A percentile compares a stretch with the other conserved stretches of the same genome.
Evolutionary conservation across 2,113 vertebrate genomes (phyloP).

Genomic region (Passer montanus): DNA sequence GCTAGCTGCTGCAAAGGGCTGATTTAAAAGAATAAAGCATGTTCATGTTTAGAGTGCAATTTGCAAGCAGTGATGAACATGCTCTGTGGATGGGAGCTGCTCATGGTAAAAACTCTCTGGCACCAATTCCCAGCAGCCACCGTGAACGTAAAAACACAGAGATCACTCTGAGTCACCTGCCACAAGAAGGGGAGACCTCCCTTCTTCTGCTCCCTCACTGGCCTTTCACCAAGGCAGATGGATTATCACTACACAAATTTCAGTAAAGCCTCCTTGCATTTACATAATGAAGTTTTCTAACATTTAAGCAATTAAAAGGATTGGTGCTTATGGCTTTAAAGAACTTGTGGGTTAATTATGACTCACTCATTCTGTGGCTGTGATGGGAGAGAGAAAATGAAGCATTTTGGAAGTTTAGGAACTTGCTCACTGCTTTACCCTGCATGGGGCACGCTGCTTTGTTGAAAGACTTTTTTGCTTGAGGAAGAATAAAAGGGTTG

Average conservation of each 20-base stretch:
- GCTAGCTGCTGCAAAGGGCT: neutral
- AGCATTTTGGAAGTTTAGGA: neutral
- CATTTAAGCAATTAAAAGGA: constrained; percentile 28
- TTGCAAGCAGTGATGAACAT: neutral
- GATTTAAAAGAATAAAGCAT: constrained; percentile 6
- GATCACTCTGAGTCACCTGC: neutral
- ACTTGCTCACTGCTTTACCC: neutral
- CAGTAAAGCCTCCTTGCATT: neutral
- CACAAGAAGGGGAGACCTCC: neutral
- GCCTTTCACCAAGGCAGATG: constrained; percentile 46
- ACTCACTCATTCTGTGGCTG: neutral
- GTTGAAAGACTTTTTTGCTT: neutral
- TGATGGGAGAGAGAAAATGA: neutral
- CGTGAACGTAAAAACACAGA: neutral
- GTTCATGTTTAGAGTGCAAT: neutral
- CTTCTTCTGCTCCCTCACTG: neutral
- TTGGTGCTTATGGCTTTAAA: constrained; percentile 20
- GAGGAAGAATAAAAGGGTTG: neutral
- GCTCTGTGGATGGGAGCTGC: neutral
- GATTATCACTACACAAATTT: constrained; percentile 29
- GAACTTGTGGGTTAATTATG: constrained; percentile 46
- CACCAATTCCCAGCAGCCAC: neutral
- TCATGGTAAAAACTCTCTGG: neutral
- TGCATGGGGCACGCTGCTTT: neutral
- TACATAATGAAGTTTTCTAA: constrained; percentile 8